Conservation (phyloP, 2,113 vertebrate species). For the Zapus hudsonius region DNA sequence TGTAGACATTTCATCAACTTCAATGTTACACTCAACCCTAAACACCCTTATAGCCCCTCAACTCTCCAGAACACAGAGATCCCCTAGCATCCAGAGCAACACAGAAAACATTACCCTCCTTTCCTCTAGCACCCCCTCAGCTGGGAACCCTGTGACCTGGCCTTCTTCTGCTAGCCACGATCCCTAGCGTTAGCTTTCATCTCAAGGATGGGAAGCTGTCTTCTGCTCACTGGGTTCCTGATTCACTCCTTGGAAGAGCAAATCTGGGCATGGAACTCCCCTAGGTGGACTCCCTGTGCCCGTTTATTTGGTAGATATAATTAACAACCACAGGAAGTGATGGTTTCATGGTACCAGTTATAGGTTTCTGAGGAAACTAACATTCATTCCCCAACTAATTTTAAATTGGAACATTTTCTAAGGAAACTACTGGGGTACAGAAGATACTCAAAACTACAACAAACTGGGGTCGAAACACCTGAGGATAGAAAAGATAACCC, state of each 20-base stretch:
- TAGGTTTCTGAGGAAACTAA: not conserved
- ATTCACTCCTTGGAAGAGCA: slow-evolving; percentile 17
- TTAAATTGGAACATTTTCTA: not conserved
- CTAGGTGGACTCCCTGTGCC: not conserved
- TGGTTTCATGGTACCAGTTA: not conserved
- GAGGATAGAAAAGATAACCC: not conserved
- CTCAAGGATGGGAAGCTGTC: not conserved
- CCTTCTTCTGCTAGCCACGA: too few relatives aligned
- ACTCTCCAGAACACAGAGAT: too few relatives aligned
- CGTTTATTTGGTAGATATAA: not conserved
- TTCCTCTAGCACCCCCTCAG: not conserved
- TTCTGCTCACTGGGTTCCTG: not conserved
- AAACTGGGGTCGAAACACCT: not conserved
- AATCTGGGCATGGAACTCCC: not conserved
- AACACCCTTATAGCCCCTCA: not conserved
- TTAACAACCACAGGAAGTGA: not conserved
- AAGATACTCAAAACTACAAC: not conserved
- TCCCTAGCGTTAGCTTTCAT: not conserved
- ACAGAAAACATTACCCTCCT: not conserved
- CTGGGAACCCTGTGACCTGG: not conserved
- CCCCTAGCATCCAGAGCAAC: too few relatives aligned
- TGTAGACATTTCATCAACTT: not conserved
- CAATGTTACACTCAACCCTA: slow-evolving; percentile 30
- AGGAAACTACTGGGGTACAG: not conserved
- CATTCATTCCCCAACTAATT: not conserved